These are phyloP conservation scores for Cylas formicarius DNA, from an alignment of 1,140 invertebrate species.

Conservation along the genomic window DNA sequence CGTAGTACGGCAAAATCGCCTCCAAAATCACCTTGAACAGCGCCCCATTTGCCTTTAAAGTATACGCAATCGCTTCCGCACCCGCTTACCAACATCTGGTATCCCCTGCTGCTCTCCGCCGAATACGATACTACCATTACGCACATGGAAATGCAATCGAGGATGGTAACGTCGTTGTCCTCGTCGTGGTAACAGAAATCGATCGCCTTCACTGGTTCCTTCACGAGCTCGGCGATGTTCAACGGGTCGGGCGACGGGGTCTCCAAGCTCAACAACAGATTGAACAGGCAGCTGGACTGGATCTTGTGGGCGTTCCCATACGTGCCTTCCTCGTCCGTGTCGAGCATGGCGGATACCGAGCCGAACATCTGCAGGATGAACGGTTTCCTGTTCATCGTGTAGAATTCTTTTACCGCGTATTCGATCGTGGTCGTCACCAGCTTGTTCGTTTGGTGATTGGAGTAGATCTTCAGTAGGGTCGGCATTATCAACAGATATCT, in stretches of 20 bases:
- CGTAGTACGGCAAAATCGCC: slow-evolving; percentile 90
- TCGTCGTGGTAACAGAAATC: slow-evolving; percentile 97
- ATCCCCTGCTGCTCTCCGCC: slow-evolving; percentile 87
- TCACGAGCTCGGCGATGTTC: slow-evolving; percentile 91
- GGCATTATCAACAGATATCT: slow-evolving; percentile 97
- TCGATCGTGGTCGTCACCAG: slow-evolving; percentile 92
- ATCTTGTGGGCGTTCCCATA: slow-evolving; percentile 91
- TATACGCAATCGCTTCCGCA: background rate
- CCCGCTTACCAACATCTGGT: slow-evolving; percentile 87
- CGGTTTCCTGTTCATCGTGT: slow-evolving; percentile 95
- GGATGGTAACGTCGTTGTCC: slow-evolving; percentile 85
- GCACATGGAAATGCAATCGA: slow-evolving; percentile 90
- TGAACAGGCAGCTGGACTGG: slow-evolving; percentile 83
- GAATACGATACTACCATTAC: slow-evolving; percentile 98
- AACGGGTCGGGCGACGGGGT: slow-evolving; percentile 89
- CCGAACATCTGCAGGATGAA: slow-evolving; percentile 99
- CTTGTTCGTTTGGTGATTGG: slow-evolving; percentile 95
- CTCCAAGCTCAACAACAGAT: slow-evolving; percentile 84
- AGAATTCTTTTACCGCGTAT: slow-evolving; percentile 97
- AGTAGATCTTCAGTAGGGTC: slow-evolving; percentile 91
- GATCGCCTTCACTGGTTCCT: slow-evolving; percentile 91
- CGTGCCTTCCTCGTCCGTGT: slow-evolving; percentile 80
- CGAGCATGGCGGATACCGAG: slow-evolving; percentile 90
- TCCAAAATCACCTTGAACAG: slow-evolving; percentile 81
- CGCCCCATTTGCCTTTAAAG: background rate